Base-by-base conservation (phyloP, 2,797 vertebrate genomes). In the Peromyscus aztecus region DNA sequence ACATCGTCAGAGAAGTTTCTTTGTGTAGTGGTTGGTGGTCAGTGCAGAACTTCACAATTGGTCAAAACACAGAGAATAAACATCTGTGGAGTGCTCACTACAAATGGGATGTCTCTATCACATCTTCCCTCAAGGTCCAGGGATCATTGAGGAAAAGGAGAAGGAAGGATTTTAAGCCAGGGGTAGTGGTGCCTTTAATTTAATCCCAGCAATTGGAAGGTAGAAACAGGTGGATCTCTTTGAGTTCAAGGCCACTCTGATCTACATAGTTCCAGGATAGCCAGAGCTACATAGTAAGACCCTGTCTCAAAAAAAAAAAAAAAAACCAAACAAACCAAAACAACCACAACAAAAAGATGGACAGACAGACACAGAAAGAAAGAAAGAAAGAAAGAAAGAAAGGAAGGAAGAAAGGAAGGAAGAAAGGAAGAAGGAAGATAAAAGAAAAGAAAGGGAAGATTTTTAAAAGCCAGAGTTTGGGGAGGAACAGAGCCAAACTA, bases 331-430 rank as follows among this genome's bases (percentile, higher is more conserved):
- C n/a, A 46, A 52, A 52, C 10, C 21, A 65, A 63, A 29, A 31
- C 29, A 65, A 65, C 24, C 27, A 29, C 29, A 31, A n/a, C 67
- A 69, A 69, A 34, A n/a, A 17, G 34, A 69, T 2, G 6, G 34
- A 67, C 34, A 69, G 67, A 16, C 34, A 37, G 71, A 75, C 4
- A 46, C 1, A 43, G 21, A 75, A 6, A 27, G 12, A 40, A 23
- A 27, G 23, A 14, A 13, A 6, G 27, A 55, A 46, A 31, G 8
- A 4, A 10, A 40, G 21, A 23, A 6, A 13, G 14, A 7, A 9
- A 27, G 2, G 5, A 27, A 24, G n/a, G n/a, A n/a, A n/a, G n/a
- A n/a, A 46, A 31, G 8, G 1, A 10, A 40, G 21, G 10, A 6
- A 13, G 14, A 7, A 9, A 27, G 2, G 12, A 27, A 24, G 23